phyloP scores from a whole-genome alignment of 2,113 vertebrate species.

The Agapornis roseicollis region DNA sequence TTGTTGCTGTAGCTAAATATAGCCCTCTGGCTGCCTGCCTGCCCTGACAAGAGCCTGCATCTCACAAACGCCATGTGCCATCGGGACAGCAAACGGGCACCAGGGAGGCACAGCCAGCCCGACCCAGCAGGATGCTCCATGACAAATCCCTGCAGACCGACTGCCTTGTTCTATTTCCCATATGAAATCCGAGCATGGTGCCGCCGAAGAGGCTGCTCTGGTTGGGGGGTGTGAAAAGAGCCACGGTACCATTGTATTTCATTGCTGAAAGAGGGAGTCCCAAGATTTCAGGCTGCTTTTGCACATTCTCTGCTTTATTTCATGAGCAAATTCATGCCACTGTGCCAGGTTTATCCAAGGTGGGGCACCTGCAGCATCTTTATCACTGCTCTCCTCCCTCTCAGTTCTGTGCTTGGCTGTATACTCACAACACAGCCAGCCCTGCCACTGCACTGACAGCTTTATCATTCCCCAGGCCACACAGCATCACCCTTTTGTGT shows the following conservation, averaged over 20 bases:
- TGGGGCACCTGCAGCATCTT: not conserved
- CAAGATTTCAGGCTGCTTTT: not conserved
- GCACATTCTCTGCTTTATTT: not conserved
- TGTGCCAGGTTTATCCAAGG: not conserved
- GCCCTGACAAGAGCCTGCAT: conserved; percentile 13
- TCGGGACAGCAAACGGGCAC: conserved; percentile 31
- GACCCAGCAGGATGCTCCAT: rapidly evolving
- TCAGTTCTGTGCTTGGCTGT: rapidly evolving
- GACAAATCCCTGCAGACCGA: rapidly evolving
- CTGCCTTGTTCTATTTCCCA: rapidly evolving
- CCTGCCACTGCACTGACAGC: rapidly evolving
- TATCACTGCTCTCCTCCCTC: not conserved
- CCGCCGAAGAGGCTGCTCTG: not conserved
- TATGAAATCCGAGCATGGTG: rapidly evolving
- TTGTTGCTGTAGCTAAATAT: conserved; percentile 82
- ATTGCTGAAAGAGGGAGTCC: not conserved
- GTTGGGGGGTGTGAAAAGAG: not conserved
- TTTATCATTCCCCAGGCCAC: not conserved
- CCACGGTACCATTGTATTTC: rapidly evolving
- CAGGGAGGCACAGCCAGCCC: not conserved
- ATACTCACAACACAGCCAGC: rapidly evolving
- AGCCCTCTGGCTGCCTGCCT: conserved; percentile 71
- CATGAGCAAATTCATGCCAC: not conserved
- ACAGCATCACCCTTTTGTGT: not conserved
- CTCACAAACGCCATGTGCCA: not conserved